These are phyloP conservation scores for Myripristis murdjan DNA, from an alignment of 2,797 vertebrate genomes.

Conservation along the genomic window DNA sequence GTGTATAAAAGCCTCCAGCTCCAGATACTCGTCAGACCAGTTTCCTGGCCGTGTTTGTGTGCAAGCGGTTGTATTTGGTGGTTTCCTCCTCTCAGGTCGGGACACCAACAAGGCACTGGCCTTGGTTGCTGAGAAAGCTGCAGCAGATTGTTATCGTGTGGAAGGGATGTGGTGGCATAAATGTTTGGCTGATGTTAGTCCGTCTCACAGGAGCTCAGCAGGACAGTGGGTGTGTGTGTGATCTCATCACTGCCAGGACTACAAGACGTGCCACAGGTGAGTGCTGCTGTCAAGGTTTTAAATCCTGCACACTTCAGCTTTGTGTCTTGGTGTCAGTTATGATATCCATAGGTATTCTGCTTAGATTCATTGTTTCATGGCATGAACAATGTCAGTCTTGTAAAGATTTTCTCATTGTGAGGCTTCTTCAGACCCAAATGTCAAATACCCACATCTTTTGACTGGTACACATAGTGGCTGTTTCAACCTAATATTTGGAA, in stretches of 20 bases:
- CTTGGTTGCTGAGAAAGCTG: slow-evolving; percentile 1
- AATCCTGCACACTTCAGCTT: not conserved
- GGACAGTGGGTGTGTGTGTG: slow-evolving; percentile 14
- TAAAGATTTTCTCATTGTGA: not conserved
- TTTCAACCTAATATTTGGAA: not conserved
- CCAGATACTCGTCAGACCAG: slow-evolving; percentile 65
- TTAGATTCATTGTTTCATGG: not conserved
- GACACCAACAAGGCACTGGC: not conserved
- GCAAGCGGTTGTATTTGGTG: not conserved
- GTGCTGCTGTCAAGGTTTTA: slow-evolving; percentile 32
- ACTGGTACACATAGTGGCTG: not conserved
- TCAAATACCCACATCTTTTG: no score
- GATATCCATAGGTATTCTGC: not conserved
- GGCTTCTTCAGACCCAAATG: slow-evolving; percentile 1
- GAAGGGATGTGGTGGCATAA: not conserved
- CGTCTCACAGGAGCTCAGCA: slow-evolving; percentile 7
- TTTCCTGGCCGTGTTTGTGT: slow-evolving; percentile 45
- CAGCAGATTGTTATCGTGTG: not conserved
- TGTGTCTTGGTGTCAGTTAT: not conserved
- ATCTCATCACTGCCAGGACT: slow-evolving; percentile 17
- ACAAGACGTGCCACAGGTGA: slow-evolving; percentile 52
- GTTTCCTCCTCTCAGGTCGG: not conserved
- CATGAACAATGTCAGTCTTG: not conserved
- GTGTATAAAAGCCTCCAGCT: slow-evolving; percentile 46
- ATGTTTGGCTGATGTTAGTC: slow-evolving; percentile 6